A percentile compares a stretch with the other conserved stretches of the same genome.
phyloP scores from a whole-genome alignment of 2,888 invertebrate genomes.

The Pollenia amentaria region DNA sequence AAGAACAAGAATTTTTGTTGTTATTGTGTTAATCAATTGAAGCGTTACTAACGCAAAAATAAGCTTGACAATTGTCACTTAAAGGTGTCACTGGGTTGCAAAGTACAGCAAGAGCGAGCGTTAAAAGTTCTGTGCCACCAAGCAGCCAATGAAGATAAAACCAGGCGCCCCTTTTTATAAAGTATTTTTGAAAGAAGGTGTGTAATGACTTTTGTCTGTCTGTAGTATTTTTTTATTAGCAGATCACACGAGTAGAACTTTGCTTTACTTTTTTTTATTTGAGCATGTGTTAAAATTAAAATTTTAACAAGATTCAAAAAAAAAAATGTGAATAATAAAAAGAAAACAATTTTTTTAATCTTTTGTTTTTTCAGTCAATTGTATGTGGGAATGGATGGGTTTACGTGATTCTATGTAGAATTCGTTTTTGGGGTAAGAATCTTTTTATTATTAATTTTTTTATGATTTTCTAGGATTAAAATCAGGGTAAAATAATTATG shows the following conservation, averaged over 20 bases:
- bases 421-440: conserved; percentile 24
- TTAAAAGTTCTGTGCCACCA: conserved; percentile 28
- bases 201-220: conserved; percentile 11
- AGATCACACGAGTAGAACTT: conserved; percentile 48
- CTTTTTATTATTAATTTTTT: conserved; percentile 51
- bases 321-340: conserved; percentile 26
- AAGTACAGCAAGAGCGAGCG: conserved; percentile 3
- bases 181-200: background rate
- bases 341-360: conserved; percentile 66
- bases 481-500: conserved; percentile 64
- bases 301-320: conserved; percentile 53
- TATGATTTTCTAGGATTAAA: conserved; percentile 22
- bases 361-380: conserved; percentile 62
- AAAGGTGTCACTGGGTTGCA: conserved; percentile 64
- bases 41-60: conserved; percentile 72
- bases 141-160: background rate
- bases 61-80: conserved; percentile 73
- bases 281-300: conserved; percentile 66
- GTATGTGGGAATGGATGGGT: background rate
- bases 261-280: conserved; percentile 17
- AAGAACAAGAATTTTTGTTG: conserved; percentile 52
- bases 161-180: conserved; percentile 5
- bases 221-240: conserved; percentile 52
- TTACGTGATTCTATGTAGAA: conserved; percentile 39
- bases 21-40: conserved; percentile 67